A percentile compares a stretch with the other conserved stretches of the same genome.
Evolutionary conservation across 2,113 vertebrate genomes (phyloP).

Genomic region (Psittacula cyanocephala): DNA sequence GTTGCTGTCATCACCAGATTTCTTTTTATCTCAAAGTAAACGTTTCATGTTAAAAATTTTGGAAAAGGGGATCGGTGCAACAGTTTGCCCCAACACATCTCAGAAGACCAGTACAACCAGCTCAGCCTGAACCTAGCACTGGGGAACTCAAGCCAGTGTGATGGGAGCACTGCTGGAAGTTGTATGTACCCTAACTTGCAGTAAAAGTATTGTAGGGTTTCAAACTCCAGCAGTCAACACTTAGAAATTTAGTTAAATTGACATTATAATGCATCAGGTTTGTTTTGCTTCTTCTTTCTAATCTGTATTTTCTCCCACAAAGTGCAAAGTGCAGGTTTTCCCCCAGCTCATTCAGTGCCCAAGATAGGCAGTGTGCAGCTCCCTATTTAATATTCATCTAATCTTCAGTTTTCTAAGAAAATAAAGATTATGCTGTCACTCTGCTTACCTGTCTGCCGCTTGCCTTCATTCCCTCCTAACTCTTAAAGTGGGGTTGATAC

Average conservation of each 20-base stretch:
- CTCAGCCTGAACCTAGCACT: accelerated
- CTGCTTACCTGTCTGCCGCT: background rate
- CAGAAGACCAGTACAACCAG: background rate
- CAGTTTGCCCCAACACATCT: accelerated
- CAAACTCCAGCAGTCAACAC: background rate
- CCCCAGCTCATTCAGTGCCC: accelerated
- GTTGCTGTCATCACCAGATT: background rate
- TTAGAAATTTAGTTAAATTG: background rate
- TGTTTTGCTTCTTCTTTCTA: background rate
- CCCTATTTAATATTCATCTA: background rate
- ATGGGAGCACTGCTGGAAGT: background rate
- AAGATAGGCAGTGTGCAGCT: background rate
- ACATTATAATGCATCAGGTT: accelerated
- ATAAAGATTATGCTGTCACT: background rate
- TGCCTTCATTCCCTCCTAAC: background rate
- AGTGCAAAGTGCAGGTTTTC: accelerated
- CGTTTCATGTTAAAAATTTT: background rate
- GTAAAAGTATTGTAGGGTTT: background rate
- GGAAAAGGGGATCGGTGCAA: background rate
- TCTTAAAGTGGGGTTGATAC: no score
- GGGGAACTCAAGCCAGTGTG: background rate
- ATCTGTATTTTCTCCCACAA: background rate
- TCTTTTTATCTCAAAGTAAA: background rate
- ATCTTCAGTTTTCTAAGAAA: background rate
- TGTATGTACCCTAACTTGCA: background rate